Percentiles rank a stretch among this genome's conserved stretches.
phyloP scores from a whole-genome alignment of 2,113 vertebrate genomes.

The Anas platyrhynchos region DNA sequence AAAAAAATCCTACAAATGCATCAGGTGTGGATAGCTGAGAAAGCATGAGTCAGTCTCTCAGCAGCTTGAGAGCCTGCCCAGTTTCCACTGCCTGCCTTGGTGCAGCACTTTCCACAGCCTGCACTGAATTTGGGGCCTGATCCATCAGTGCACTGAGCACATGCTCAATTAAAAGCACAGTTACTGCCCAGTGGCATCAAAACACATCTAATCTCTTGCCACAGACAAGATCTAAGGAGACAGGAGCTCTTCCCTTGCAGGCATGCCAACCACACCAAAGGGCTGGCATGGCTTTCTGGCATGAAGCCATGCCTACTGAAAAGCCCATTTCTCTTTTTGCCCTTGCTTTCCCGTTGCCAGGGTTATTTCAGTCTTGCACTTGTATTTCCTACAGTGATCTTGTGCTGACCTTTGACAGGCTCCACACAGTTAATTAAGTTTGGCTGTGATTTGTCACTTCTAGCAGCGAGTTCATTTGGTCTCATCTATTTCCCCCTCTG shows the following conservation, averaged over 20 bases:
- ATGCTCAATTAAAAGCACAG: rapidly evolving
- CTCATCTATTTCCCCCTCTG: not conserved
- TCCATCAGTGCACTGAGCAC: rapidly evolving
- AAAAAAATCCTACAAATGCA: not conserved
- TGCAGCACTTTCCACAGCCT: rapidly evolving
- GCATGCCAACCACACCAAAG: rapidly evolving
- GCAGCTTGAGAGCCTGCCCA: not conserved
- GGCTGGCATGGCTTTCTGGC: not conserved
- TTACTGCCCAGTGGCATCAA: not conserved
- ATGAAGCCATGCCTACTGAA: rapidly evolving
- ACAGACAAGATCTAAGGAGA: not conserved
- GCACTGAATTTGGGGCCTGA: not conserved
- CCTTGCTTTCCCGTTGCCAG: rapidly evolving
- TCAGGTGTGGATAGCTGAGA: not conserved
- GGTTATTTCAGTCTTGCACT: not conserved
- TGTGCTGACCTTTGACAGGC: not conserved
- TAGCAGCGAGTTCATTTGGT: not conserved
- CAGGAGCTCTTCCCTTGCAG: not conserved
- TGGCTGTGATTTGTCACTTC: not conserved
- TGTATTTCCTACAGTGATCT: not conserved
- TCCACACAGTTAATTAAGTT: not conserved
- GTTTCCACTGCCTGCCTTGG: rapidly evolving
- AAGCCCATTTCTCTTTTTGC: not conserved
- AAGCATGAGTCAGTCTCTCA: not conserved
- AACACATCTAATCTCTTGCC: rapidly evolving